phyloP scores from a whole-genome alignment of 2,797 vertebrate species.

The Limosa lapponica region DNA sequence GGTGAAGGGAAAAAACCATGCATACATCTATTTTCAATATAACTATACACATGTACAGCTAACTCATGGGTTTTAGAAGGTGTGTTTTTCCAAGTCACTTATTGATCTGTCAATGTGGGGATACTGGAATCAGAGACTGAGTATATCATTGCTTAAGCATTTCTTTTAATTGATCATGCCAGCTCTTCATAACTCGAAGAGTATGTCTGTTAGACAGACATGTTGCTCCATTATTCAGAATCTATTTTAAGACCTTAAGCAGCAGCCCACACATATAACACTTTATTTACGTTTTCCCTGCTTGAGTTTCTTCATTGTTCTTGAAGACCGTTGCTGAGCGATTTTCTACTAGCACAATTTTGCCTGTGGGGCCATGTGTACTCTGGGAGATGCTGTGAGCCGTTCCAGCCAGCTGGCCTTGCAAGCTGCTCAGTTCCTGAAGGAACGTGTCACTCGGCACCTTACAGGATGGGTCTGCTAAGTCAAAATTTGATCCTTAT shows the following conservation, averaged over 20 bases:
- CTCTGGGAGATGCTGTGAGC: background rate
- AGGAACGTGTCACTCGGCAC: background rate
- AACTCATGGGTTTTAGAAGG: background rate
- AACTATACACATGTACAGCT: background rate
- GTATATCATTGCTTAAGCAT: background rate
- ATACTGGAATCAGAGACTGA: background rate
- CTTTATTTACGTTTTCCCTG: background rate
- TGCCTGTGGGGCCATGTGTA: accelerated
- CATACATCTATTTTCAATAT: background rate
- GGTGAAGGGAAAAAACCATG: background rate
- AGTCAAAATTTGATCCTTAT: background rate
- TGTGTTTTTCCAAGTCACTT: background rate
- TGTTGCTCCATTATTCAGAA: background rate
- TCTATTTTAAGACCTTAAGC: background rate
- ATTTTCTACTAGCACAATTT: background rate
- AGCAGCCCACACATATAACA: background rate
- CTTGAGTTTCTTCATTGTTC: background rate
- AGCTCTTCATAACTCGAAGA: background rate
- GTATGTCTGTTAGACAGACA: background rate
- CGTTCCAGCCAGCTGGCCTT: background rate
- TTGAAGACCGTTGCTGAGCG: background rate
- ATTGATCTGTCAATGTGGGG: accelerated
- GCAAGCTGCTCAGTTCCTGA: background rate
- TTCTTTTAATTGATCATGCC: background rate
- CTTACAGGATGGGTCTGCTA: background rate